Evolutionary conservation across 2,888 invertebrate species (phyloP).

Genomic region (Tanypteryx hageni): DNA sequence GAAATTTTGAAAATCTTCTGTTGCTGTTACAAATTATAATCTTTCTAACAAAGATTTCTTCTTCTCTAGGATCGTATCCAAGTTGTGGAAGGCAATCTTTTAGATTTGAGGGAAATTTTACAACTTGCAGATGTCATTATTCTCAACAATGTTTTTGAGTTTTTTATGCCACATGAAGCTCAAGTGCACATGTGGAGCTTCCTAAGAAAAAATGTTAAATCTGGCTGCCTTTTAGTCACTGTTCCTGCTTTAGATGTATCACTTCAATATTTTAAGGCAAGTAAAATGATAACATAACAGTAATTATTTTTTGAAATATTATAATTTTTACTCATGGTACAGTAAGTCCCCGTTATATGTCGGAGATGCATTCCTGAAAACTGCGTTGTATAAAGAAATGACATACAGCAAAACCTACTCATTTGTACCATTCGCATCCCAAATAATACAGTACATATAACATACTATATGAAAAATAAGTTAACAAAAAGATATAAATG

Average conservation of each 20-base stretch:
- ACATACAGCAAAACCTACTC: no score
- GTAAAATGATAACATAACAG: not conserved
- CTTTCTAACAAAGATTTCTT: not conserved
- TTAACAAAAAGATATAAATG: no score
- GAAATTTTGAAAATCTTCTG: not conserved
- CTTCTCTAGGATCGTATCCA: constrained; percentile 75
- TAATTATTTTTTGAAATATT: no score
- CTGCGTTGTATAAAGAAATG: no score
- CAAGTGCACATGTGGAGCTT: constrained; percentile 81
- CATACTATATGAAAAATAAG: no score
- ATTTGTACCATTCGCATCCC: no score
- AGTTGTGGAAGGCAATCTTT: constrained; percentile 79
- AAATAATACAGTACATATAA: no score
- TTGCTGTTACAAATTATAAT: not conserved
- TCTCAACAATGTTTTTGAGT: constrained; percentile 84
- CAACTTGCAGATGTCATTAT: constrained; percentile 79
- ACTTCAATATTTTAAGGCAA: constrained; percentile 74
- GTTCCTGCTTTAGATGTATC: constrained; percentile 79
- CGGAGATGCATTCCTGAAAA: no score
- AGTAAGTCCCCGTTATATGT: no score
- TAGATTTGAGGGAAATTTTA: constrained; percentile 78
- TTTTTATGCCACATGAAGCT: constrained; percentile 79
- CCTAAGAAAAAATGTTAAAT: constrained; percentile 77
- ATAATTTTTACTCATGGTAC: no score
- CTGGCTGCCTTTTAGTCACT: constrained; percentile 79